These are phyloP conservation scores for Parauchenoglanis ngamensis DNA, from an alignment of 2,797 vertebrate genomes.

Conservation along the genomic window DNA sequence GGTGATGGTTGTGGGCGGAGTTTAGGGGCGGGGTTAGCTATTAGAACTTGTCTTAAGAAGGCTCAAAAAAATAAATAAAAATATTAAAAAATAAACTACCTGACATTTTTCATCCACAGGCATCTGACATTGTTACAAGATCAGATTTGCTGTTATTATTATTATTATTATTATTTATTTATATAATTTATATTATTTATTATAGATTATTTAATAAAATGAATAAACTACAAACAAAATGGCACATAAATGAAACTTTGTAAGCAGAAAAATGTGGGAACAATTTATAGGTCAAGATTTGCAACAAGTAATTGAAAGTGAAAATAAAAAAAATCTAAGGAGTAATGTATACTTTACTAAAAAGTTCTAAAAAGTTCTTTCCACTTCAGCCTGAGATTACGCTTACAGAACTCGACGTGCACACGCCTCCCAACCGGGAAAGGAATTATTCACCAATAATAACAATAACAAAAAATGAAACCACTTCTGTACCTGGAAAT, in stretches of 20 bases:
- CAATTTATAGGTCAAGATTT: neutral
- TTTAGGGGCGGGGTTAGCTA: neutral
- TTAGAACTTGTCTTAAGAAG: neutral
- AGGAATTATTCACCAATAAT: neutral
- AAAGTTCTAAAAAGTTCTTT: neutral
- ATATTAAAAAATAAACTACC: neutral
- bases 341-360: neutral
- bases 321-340: neutral
- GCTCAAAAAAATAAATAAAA: neutral
- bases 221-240: neutral
- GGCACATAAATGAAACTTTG: neutral
- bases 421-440: neutral
- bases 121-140: no score
- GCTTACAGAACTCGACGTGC: no score
- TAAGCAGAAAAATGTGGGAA: neutral
- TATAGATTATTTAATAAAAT: neutral
- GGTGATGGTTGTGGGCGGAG: neutral
- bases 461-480: constrained; percentile 20
- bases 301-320: no score
- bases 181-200: no score
- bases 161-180: no score
- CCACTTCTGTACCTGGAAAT: constrained; percentile 63
- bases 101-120: neutral
- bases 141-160: no score
- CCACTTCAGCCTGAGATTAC: neutral